Evolutionary conservation across 2,797 vertebrate species (phyloP).

Genomic region (Acanthurus lineatus): DNA sequence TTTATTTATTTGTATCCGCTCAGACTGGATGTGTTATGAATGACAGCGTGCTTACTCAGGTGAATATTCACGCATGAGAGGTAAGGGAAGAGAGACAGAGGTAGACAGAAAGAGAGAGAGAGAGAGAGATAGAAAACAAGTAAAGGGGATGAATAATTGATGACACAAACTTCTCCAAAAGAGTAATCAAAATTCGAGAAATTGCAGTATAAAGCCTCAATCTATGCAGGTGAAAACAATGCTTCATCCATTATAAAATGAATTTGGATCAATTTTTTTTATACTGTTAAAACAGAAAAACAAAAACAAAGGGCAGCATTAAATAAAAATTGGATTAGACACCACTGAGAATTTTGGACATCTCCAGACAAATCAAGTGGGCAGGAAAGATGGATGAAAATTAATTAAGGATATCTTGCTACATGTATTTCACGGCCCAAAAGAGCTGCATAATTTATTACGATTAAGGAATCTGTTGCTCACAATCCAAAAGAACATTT

Average conservation of each 20-base stretch:
- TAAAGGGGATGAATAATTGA: constrained; percentile 76
- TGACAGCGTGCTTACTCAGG: constrained; percentile 77
- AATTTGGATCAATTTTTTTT: constrained; percentile 49
- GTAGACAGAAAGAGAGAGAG: constrained; percentile 46
- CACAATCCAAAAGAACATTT: background rate
- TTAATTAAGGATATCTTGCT: background rate
- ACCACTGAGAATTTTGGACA: background rate
- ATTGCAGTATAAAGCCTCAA: constrained; percentile 28
- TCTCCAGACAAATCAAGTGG: constrained; percentile 3
- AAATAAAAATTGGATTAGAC: background rate
- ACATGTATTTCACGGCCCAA: background rate
- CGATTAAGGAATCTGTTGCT: background rate
- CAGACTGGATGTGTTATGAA: constrained; percentile 68
- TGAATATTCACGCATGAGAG: constrained; percentile 71
- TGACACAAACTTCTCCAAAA: constrained; percentile 67
- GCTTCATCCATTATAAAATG: constrained; percentile 35
- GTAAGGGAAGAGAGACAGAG: constrained; percentile 45
- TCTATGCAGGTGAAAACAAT: constrained; percentile 42
- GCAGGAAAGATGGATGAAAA: background rate
- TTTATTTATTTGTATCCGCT: constrained; percentile 73
- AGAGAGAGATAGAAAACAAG: constrained; percentile 44
- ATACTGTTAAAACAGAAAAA: constrained; percentile 2
- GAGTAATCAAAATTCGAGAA: constrained; percentile 62
- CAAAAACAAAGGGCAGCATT: constrained; percentile 13
- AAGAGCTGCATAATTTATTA: background rate